Evolutionary conservation across 2,888 invertebrate species (phyloP).

Genomic region (Diarsia rubi): DNA sequence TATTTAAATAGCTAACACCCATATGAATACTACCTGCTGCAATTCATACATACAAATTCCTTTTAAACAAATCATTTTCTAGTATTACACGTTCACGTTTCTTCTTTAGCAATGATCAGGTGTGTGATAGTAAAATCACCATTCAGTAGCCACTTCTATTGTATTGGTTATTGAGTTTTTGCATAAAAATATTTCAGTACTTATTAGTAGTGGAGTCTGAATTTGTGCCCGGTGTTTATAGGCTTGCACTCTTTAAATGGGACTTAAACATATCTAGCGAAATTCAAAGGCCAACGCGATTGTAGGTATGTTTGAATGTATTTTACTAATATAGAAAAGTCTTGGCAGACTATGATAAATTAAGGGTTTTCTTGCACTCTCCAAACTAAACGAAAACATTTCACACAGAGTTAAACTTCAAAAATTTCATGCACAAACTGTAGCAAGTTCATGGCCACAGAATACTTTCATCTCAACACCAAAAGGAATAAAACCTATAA

Average conservation of each 20-base stretch:
- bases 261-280: too few relatives aligned
- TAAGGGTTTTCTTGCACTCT: background rate
- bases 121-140: background rate
- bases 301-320: too few relatives aligned
- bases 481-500: constrained; percentile 43
- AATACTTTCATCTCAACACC: constrained; percentile 43
- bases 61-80: background rate
- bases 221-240: too few relatives aligned
- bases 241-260: too few relatives aligned
- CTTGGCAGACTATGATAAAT: too few relatives aligned
- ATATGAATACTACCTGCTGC: background rate
- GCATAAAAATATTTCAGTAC: too few relatives aligned
- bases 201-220: too few relatives aligned
- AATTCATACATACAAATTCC: background rate
- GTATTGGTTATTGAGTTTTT: too few relatives aligned
- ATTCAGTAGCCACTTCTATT: too few relatives aligned
- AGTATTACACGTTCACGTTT: background rate
- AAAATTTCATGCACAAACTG: background rate
- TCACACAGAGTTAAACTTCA: background rate
- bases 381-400: background rate
- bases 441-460: constrained; percentile 49
- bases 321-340: too few relatives aligned
- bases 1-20: too few relatives aligned
- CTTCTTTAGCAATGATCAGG: background rate
- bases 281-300: too few relatives aligned